Base-by-base conservation (phyloP, 2,888 invertebrate species). In the Steromphala cineraria region DNA sequence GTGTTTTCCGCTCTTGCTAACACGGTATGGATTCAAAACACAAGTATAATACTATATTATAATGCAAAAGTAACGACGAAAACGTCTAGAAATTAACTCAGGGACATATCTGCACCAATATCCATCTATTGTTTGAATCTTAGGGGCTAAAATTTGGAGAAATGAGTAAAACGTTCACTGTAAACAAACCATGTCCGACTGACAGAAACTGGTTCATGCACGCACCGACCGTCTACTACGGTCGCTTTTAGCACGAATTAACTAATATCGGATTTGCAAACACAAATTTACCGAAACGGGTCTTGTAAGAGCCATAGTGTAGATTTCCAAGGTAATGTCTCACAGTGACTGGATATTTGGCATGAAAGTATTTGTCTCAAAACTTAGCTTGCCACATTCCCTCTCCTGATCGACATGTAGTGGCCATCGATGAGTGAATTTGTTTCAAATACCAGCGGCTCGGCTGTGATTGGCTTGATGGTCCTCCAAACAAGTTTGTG, bases 371-470 rank as follows among this genome's bases (percentile, higher is more conserved):
- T 79, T 19, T 55, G 13, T 19, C 53, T 71, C 36, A 71, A 67
- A 46, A 36, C n/a, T 40, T 55, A 52, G 28, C 31, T 53, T 67
- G 52, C 78, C 62, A 78, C 67, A 78, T 78, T 78, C 78, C 71
- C 79, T 79, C 79, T 79, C 71, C 62, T 79, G 67, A 24, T 79
- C 53, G 52, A 56, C 53, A 67, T 71, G 19, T 53, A 79, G 56
- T 31, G 28, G 62, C 67, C 67, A 67, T 53, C 79, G 62, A 40
- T 79, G 67, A 2, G 67, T 53, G 52, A 79, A 81, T 83, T 82
- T 81, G 80, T 86, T 89, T 85, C 87, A 87, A 89, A 87, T 81
- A 82, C 78, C 80, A 85, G 87, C 88, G 87, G 87, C 84, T 82
- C 67, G 31, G 28, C 78, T 82, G 79, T 85, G 80, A 89, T 89